These are phyloP conservation scores for Drosophila rhopaloa DNA, from an alignment of 1,140 invertebrate species.

Conservation along the genomic window DNA sequence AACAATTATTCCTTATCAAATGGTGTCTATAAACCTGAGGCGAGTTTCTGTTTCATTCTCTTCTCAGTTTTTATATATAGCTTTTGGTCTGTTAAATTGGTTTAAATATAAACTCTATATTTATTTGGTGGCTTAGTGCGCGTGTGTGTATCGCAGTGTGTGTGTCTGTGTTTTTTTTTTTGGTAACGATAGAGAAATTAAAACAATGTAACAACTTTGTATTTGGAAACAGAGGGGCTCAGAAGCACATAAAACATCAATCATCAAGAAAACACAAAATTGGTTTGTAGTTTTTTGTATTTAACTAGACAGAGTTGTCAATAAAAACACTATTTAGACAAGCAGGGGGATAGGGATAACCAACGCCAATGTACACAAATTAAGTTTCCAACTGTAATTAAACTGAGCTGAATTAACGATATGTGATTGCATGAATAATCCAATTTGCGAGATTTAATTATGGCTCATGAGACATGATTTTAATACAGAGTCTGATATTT, in stretches of 20 bases:
- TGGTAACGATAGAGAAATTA: slow-evolving; percentile 40
- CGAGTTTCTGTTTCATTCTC: neutral
- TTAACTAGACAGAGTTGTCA: slow-evolving; percentile 46
- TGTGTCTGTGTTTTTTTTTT: slow-evolving; percentile 32
- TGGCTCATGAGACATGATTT: slow-evolving; percentile 14
- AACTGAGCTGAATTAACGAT: slow-evolving; percentile 21
- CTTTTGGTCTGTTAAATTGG: neutral
- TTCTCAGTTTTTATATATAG: neutral
- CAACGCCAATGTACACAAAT: slow-evolving; percentile 64
- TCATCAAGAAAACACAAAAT: slow-evolving; percentile 64
- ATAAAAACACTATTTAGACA: slow-evolving; percentile 55
- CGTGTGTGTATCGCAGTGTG: slow-evolving; percentile 31
- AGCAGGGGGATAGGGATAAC: slow-evolving; percentile 40
- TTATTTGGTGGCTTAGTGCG: slow-evolving; percentile 29
- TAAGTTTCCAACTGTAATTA: slow-evolving; percentile 31
- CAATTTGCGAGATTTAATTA: slow-evolving; percentile 19
- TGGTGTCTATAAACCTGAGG: too few species aligned
- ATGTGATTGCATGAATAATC: slow-evolving; percentile 8
- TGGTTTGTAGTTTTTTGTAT: slow-evolving; percentile 29
- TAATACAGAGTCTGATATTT: slow-evolving; percentile 6
- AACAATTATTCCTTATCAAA: neutral
- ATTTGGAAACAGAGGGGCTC: slow-evolving; percentile 66
- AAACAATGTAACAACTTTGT: slow-evolving; percentile 59
- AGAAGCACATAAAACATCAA: slow-evolving; percentile 77
- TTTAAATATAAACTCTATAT: slow-evolving; percentile 6